Base-by-base conservation (phyloP, 2,888 invertebrate genomes). In the Caenorhabditis sinica region DNA sequence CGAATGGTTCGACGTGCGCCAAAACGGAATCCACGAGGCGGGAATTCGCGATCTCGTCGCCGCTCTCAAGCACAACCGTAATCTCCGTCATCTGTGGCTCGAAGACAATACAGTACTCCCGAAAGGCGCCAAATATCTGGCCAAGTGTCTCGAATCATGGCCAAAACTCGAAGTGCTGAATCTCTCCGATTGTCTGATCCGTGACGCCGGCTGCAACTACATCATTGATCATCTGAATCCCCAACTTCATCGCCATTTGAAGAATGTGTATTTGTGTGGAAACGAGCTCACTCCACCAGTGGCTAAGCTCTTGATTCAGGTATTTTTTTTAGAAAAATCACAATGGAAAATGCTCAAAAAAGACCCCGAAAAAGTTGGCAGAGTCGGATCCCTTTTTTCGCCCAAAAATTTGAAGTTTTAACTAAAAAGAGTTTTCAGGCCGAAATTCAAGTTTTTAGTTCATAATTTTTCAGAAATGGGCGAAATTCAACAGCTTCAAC, bases 21-120 rank as follows among this genome's bases (percentile, higher is more conserved):
- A 81, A 30, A 80, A 72, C 30, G 66, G 80, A 33, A 80, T 74
- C n/a, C 49, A 82, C 15, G 65, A 96, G 92, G 93, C 94, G 0
- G 99, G 98, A 0, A 95, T 98, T 63, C 93, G 95, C 0, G 96
- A 96, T 0, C 93, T 99, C 8, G 95, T 96, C 53, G 76, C 80
- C 8, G 63, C 73, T 4, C 95, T 98, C 88, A 94, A 94, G 25
- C 92, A 93, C 13, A 94, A 94, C 88, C 94, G 94, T 0, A 94
- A 95, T 51, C 94, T 99, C 8, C 94, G 95, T 87, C 94, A 95
- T 49, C 93, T 99, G 4, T 97, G 98, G 93, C 94, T 99, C 0
- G 97, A 97, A 93, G 99, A 99, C 93, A 99, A 99, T 93, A 98
- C 96, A 0, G 95, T 97, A 17, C 94, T 95, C n/a, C 93, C 92